These are phyloP conservation scores for Hephaestus fuliginosus DNA, from an alignment of 2,797 vertebrate genomes.

Conservation along the genomic window DNA sequence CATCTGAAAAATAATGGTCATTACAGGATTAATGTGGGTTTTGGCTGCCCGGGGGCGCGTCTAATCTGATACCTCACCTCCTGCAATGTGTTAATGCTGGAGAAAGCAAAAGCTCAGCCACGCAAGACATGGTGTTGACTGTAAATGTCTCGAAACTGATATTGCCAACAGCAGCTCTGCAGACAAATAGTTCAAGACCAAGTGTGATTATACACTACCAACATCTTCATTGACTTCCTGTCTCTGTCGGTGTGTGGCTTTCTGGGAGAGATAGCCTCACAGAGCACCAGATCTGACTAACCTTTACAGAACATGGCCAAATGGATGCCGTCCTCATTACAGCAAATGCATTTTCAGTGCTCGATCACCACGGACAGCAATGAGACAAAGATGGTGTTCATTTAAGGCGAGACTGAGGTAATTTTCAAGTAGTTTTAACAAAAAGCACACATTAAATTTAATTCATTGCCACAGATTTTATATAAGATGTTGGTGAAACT, in stretches of 20 bases:
- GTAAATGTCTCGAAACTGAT: constrained; percentile 50
- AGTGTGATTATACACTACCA: constrained; percentile 50
- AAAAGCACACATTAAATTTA: neutral
- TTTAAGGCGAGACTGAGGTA: neutral
- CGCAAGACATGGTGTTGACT: constrained; percentile 38
- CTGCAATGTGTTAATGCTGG: constrained; percentile 63
- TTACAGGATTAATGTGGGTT: constrained; percentile 69
- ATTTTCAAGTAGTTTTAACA: neutral
- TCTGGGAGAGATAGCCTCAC: constrained; percentile 20
- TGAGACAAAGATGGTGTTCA: constrained; percentile 1
- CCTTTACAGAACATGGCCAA: constrained; percentile 17
- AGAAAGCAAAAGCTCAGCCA: constrained; percentile 57
- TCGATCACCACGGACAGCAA: constrained; percentile 13
- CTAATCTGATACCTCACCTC: constrained; percentile 68
- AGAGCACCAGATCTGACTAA: constrained; percentile 15
- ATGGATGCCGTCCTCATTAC: constrained; percentile 44
- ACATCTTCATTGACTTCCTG: constrained; percentile 56
- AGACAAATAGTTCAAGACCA: constrained; percentile 52
- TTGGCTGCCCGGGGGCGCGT: constrained; percentile 63
- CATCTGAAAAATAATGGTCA: constrained; percentile 62
- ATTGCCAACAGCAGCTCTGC: constrained; percentile 49
- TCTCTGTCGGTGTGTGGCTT: constrained; percentile 25
- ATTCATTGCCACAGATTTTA: neutral
- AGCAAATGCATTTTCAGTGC: constrained; percentile 20
- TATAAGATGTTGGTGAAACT: neutral